phyloP scores from a whole-genome alignment of 2,888 invertebrate genomes.

The Drosophila maculinotata region DNA sequence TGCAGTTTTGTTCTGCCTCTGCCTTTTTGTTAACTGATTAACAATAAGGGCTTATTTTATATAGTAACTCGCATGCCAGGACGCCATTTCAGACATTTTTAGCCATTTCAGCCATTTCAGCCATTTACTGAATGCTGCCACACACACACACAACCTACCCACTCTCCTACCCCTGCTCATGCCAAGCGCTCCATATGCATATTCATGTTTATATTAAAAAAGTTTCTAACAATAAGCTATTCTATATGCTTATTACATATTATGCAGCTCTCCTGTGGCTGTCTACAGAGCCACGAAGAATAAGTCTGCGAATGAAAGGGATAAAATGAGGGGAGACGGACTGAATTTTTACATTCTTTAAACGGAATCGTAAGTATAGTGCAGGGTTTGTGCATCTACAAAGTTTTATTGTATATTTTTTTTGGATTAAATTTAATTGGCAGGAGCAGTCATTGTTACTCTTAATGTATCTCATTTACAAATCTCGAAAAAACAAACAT shows the following conservation, averaged over 20 bases:
- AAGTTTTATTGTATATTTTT: constrained; percentile 9
- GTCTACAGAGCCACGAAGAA: constrained; percentile 23
- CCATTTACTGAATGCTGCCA: not conserved
- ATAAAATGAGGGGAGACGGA: constrained; percentile 7
- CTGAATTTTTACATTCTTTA: constrained; percentile 3
- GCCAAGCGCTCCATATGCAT: constrained; percentile 48
- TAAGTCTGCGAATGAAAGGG: constrained; percentile 43
- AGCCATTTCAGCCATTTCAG: not conserved
- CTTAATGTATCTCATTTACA: constrained; percentile 50
- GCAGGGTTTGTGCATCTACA: constrained; percentile 21
- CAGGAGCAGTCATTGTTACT: constrained; percentile 39
- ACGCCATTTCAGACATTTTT: constrained; percentile 4
- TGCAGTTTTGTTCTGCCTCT: constrained; percentile 49
- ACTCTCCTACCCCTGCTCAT: not conserved
- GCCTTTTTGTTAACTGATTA: constrained; percentile 75
- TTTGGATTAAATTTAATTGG: constrained; percentile 58
- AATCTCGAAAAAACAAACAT: constrained; percentile 38
- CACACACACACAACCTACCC: not conserved
- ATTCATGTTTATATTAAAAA: constrained; percentile 77
- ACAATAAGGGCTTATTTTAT: constrained; percentile 68
- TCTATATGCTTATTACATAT: constrained; percentile 71
- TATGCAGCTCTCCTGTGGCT: constrained; percentile 38
- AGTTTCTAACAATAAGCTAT: constrained; percentile 75
- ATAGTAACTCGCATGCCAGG: constrained; percentile 36
- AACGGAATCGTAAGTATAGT: constrained; percentile 4